A percentile compares a stretch with the other conserved stretches of the same genome.
Conservation (phyloP, 2,888 invertebrate species). For the Idaea aversata region DNA sequence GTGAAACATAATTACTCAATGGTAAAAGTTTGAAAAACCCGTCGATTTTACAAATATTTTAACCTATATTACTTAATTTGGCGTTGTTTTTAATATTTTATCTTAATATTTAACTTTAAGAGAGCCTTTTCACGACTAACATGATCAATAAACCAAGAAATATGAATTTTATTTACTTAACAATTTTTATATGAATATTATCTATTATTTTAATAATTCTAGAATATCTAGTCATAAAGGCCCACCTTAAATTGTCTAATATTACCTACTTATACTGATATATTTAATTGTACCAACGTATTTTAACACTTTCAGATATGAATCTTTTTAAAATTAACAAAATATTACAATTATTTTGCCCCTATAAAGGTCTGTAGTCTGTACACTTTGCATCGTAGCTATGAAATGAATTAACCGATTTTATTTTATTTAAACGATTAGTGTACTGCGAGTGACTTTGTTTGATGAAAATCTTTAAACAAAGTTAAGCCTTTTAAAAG, state of each 20-base stretch:
- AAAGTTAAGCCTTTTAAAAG: too few species aligned
- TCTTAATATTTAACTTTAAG: background rate
- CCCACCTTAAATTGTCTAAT: background rate
- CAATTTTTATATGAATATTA: too few species aligned
- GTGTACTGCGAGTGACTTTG: too few species aligned
- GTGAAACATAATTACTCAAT: too few species aligned
- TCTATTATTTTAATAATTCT: too few species aligned
- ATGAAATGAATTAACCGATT: too few species aligned
- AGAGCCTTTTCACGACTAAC: background rate
- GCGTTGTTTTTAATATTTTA: background rate
- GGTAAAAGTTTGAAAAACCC: too few species aligned
- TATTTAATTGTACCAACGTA: conserved; percentile 15
- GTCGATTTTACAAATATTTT: background rate
- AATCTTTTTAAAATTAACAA: background rate
- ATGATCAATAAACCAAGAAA: background rate
- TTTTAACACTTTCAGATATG: conserved; percentile 22
- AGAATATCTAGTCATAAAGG: background rate
- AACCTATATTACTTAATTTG: background rate
- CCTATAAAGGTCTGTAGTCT: too few species aligned
- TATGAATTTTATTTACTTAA: background rate
- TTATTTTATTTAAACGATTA: too few species aligned
- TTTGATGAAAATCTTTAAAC: too few species aligned
- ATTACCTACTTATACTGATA: background rate
- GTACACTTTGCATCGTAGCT: too few species aligned
- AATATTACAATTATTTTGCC: too few species aligned